Base-by-base conservation (phyloP, 2,113 vertebrate species). In the Cettia cetti region DNA sequence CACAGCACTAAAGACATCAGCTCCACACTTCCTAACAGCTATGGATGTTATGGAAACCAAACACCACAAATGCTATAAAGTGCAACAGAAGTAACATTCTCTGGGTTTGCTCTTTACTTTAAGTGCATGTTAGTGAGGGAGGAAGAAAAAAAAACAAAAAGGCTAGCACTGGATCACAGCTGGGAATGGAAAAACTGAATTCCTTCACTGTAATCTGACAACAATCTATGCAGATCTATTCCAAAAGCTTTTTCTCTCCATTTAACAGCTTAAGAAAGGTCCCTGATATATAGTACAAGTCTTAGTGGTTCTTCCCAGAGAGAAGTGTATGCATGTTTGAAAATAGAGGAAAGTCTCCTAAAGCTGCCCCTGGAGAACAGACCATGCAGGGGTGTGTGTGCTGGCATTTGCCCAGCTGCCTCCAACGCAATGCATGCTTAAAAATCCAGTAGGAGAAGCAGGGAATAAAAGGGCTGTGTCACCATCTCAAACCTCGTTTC, bases 11-110 rank as follows among this genome's bases (percentile, higher is more conserved):
- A 13, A 31, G 49, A 14, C 31, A 13, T 21, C 10, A 57, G 57
- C 69, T 39, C 37, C 11, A 66, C 33, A 59, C 28, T 59, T 54
- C 50, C 50, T 47, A 61, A 50, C 40, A 40, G 60, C 59, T 64
- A 27, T 4, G 50, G 76, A 82, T 80, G 78, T 47, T 85, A 89
- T 2, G 64, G 82, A 72, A 94, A 95, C 60, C 45, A 70, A 87
- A 33, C 56, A 89, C 17, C 31, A 57, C 35, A 91, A 87, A 78
- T 9, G 35, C 74, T 78, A 33, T 7, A 4, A 66, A 87, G 65
- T 39, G 56, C 64, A 80, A 68, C 30, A 63, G 16, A 65, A 84
- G 21, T 71, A 40, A 71, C 21, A n/a, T 33, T 64, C 24, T 47
- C 56, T 37, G 37, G 14, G 12, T 87, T 82, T 82, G 44, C 40